Percentiles rank a stretch among this genome's conserved stretches.
Evolutionary conservation across 2,888 invertebrate species (phyloP).

Genomic region (Odontocolon sp.): DNA sequence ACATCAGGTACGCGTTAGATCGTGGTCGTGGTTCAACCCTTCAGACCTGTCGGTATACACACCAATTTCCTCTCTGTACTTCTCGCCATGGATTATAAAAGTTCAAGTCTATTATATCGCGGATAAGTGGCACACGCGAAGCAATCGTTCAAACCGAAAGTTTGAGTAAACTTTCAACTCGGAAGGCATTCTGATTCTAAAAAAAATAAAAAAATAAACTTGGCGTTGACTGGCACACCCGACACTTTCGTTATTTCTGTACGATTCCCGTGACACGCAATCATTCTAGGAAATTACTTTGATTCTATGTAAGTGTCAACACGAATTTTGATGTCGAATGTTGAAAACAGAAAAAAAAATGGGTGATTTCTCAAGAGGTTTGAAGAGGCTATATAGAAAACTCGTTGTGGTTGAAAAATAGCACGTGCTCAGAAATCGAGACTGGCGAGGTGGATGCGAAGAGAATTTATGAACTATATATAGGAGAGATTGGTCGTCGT

Average conservation of each 20-base stretch:
- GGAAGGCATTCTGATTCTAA: neutral
- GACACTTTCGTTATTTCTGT: no score
- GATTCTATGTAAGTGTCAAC: no score
- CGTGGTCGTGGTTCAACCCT: neutral
- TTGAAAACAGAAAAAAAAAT: neutral
- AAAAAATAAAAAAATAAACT: neutral
- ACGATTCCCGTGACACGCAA: no score
- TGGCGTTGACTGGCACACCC: neutral
- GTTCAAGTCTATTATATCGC: neutral
- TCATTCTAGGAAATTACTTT: no score
- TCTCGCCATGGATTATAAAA: neutral
- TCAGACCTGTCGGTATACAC: neutral
- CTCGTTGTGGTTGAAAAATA: neutral
- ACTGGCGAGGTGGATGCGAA: neutral
- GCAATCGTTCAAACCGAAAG: neutral
- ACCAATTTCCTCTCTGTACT: conserved; percentile 21
- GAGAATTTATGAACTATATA: neutral
- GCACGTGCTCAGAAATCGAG: neutral
- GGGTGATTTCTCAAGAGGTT: neutral
- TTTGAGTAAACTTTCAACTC: neutral
- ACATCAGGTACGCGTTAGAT: neutral
- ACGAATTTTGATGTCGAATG: neutral
- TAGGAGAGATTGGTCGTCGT: neutral
- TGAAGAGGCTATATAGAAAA: neutral
- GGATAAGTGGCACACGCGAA: neutral